Percentiles rank a stretch among this genome's conserved stretches.
Evolutionary conservation across 2,113 vertebrate species (phyloP).

Genomic region (Petaurus breviceps): DNA sequence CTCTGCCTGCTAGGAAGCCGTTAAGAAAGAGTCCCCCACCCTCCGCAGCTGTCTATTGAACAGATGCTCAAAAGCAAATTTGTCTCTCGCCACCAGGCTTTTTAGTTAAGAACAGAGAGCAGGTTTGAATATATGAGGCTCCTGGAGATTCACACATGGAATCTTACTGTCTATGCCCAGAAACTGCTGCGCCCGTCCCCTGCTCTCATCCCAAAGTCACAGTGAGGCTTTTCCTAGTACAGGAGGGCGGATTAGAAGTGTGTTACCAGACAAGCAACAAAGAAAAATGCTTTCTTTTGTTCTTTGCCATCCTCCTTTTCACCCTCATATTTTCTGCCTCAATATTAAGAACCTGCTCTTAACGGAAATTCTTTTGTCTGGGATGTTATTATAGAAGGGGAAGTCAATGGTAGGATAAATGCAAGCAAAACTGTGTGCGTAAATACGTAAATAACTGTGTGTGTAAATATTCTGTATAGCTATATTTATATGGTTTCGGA

Average conservation of each 20-base stretch:
- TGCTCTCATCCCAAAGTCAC: neutral
- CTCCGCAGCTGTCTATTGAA: neutral
- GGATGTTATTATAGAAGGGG: neutral
- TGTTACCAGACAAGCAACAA: conserved; percentile 73
- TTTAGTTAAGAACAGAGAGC: fast-evolving
- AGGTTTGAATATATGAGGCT: fast-evolving
- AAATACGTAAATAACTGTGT: neutral
- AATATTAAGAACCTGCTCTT: neutral
- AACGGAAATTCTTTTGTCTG: neutral
- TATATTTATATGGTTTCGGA: neutral
- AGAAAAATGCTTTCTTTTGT: conserved; percentile 26
- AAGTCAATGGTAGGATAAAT: neutral
- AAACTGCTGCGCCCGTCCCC: neutral
- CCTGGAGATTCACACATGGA: conserved; percentile 16
- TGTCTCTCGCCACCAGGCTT: neutral
- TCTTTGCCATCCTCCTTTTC: conserved; percentile 24
- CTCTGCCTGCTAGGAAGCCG: conserved; percentile 17
- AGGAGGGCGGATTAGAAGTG: conserved; percentile 55
- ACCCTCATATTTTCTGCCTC: neutral
- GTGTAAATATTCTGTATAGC: neutral
- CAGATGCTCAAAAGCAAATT: conserved; percentile 16
- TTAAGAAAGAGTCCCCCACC: neutral
- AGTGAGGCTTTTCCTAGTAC: conserved; percentile 29
- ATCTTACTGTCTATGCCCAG: conserved; percentile 40
- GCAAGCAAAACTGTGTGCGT: neutral